Base-by-base conservation (phyloP, 2,888 invertebrate species). In the Drosophila paramelanica region DNA sequence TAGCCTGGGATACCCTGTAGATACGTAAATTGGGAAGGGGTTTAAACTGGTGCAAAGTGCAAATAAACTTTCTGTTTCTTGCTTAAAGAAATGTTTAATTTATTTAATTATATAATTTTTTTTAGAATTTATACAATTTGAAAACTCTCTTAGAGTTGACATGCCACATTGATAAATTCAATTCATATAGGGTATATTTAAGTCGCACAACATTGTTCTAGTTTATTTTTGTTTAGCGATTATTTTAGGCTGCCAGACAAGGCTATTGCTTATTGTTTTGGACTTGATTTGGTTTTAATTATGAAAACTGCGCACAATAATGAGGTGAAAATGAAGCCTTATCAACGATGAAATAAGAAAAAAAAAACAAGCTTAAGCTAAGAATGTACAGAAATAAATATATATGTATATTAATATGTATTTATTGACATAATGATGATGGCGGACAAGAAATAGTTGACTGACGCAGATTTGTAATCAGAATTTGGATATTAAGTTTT, bases 241-340 rank as follows among this genome's bases (percentile, higher is more conserved):
- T 61, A 64, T 73, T 73, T 81, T 56, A 27, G 20, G 20, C 27
- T 61, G 39, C 61, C 58, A 72, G 73, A 75, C 79, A 78, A 39
- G 49, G 41, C 10, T 33, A 51, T 41, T 60, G 27, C 47, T 59
- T 80, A 79, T 70, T 56, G 57, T 60, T 67, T 70, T 71, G 81
- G 77, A 73, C 87, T 83, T 86, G 89, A 88, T 82, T 88, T 83
- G 53, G 59, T 86, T 89, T 83, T 82, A 86, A 88, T 82, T 77
- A 62, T 53, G 50, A 65, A 62, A 66, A 57, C 73, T 67, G 57
- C 58, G 23, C 77, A 59, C 46, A 58, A 14, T 7, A 65, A 80
- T 59, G 47, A 82, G 59, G 57, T 81, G 70, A 69, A 59, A 74
- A 85, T 75, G 58, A 64, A 20, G 23, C 43, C 60, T 55, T 72